Conservation (phyloP, 2,113 vertebrate species). For the Dromaius novaehollandiae region DNA sequence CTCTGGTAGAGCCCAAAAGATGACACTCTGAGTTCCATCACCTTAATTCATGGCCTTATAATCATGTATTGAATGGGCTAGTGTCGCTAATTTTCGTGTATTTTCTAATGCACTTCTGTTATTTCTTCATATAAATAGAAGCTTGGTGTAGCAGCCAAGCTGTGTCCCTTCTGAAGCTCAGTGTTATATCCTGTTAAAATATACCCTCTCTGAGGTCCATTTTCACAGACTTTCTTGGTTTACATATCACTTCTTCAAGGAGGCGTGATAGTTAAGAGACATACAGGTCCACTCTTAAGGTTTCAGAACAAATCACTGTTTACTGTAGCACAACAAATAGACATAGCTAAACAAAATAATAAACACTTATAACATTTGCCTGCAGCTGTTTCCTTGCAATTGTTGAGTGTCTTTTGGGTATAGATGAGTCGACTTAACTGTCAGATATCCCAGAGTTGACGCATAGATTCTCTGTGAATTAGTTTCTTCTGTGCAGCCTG, state of each 20-base stretch:
- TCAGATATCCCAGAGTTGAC: background rate
- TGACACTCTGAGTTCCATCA: background rate
- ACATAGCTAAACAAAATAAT: background rate
- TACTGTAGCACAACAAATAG: background rate
- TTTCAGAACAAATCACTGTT: background rate
- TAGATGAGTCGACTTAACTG: background rate
- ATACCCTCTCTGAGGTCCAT: background rate
- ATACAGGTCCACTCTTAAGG: background rate
- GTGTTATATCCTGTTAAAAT: background rate
- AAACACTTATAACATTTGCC: background rate
- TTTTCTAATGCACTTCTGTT: background rate
- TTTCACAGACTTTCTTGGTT: background rate
- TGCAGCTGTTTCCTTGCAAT: background rate
- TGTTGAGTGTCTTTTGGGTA: background rate
- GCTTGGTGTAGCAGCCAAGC: background rate
- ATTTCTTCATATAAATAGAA: background rate
- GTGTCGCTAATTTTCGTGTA: background rate
- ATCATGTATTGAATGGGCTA: background rate
- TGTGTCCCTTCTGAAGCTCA: rapidly evolving
- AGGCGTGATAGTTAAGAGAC: background rate
- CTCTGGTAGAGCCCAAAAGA: background rate
- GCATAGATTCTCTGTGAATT: background rate
- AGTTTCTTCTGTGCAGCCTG: background rate
- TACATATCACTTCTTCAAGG: background rate
- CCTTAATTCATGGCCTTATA: background rate